phyloP scores from a whole-genome alignment of 2,888 invertebrate species.

The Morpho achilles region DNA sequence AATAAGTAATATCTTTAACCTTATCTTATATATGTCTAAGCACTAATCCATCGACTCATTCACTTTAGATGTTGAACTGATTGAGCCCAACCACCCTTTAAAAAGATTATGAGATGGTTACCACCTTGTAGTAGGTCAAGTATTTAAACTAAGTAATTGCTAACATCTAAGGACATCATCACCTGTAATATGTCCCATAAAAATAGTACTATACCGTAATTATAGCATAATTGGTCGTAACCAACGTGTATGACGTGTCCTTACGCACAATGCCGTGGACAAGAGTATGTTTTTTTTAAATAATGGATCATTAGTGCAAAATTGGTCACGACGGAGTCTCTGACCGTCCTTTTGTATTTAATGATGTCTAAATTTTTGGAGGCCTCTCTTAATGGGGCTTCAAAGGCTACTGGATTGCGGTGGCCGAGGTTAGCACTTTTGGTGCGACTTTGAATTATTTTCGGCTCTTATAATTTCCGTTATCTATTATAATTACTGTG shows the following conservation, averaged over 20 bases:
- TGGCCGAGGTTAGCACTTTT: conserved; percentile 12
- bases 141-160: no score
- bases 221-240: not conserved
- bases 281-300: conserved; percentile 2
- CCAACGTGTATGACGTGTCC: conserved; percentile 3
- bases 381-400: conserved; percentile 18
- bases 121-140: no score
- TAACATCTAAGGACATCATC: no score
- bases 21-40: no score
- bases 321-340: conserved; percentile 13
- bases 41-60: no score
- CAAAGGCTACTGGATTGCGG: conserved; percentile 15
- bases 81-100: no score
- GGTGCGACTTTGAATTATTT: conserved; percentile 1
- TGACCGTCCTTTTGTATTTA: conserved; percentile 16
- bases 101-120: no score
- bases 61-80: no score
- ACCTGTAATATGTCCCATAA: no score
- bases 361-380: conserved; percentile 16
- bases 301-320: conserved; percentile 19
- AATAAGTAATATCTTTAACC: no score
- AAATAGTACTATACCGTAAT: not conserved
- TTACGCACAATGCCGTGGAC: conserved; percentile 1
- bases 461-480: not conserved
- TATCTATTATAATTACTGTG: conserved; percentile 4